Evolutionary conservation across 2,797 vertebrate species (phyloP).

Genomic region (Thamnophis elegans): DNA sequence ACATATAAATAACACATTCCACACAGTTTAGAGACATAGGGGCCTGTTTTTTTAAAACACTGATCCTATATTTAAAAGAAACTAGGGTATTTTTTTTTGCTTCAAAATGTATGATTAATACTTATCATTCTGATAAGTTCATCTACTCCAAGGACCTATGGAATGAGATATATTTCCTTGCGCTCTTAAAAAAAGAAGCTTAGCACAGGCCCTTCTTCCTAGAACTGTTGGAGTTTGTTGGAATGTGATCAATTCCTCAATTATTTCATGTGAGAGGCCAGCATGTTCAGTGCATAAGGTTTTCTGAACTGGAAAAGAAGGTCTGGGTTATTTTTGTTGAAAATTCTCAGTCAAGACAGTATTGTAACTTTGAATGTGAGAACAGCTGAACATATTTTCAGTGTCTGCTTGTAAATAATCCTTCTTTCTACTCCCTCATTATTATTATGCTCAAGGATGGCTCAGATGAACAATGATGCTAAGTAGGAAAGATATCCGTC

Average conservation of each 20-base stretch:
- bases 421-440: not conserved
- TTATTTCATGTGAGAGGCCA: not conserved
- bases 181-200: not conserved
- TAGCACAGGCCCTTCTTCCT: not conserved
- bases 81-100: not conserved
- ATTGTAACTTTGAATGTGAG: not conserved
- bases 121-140: not conserved
- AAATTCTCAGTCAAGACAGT: conserved; percentile 15
- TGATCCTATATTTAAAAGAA: conserved; percentile 2
- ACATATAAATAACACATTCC: not conserved
- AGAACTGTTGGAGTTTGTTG: not conserved
- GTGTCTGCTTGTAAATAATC: not conserved
- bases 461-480: not conserved
- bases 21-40: not conserved
- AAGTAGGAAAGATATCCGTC: not conserved
- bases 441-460: not conserved
- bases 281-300: conserved; percentile 2
- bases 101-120: not conserved
- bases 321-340: not conserved
- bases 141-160: not conserved
- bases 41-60: not conserved
- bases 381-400: conserved; percentile 4
- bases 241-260: conserved; percentile 5
- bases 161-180: not conserved
- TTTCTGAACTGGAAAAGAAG: conserved; percentile 9